Evolutionary conservation across 2,888 invertebrate species (phyloP).

Genomic region (Glaucopsyche alexis): DNA sequence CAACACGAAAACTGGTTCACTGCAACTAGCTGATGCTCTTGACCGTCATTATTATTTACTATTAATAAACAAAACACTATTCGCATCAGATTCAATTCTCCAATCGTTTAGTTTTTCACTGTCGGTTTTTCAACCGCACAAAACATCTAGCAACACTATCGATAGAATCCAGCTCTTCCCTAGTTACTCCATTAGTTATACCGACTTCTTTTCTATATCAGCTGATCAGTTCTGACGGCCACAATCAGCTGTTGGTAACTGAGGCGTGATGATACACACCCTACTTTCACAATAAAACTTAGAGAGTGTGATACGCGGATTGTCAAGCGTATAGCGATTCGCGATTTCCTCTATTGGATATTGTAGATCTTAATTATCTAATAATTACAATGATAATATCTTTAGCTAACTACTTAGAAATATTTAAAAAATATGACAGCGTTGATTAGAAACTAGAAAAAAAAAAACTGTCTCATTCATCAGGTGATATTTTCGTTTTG

Average conservation of each 20-base stretch:
- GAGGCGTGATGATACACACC: constrained; percentile 17
- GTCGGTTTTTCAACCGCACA: background rate
- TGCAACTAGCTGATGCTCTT: constrained; percentile 1
- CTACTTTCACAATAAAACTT: constrained; percentile 25
- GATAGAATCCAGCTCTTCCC: too few relatives aligned
- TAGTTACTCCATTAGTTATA: background rate
- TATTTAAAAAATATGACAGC: too few relatives aligned
- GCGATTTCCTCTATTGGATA: background rate
- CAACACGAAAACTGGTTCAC: constrained; percentile 11
- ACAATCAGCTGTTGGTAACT: constrained; percentile 17
- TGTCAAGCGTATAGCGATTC: background rate
- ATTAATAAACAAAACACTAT: background rate
- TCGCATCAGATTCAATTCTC: too few relatives aligned
- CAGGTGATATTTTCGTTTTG: too few relatives aligned
- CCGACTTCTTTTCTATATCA: background rate
- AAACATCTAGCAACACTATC: background rate
- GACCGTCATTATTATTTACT: constrained; percentile 10
- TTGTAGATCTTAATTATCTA: background rate
- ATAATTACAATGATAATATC: too few relatives aligned
- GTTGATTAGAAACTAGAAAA: too few relatives aligned
- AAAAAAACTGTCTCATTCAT: too few relatives aligned
- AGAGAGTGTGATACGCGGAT: background rate
- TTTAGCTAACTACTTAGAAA: too few relatives aligned
- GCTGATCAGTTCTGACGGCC: constrained; percentile 17
- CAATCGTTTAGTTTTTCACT: background rate